Evolutionary conservation across 2,888 invertebrate species (phyloP), one percentile per base, ranked within the genome.

Genomic region (Stenolophus ochropezus): DNA sequence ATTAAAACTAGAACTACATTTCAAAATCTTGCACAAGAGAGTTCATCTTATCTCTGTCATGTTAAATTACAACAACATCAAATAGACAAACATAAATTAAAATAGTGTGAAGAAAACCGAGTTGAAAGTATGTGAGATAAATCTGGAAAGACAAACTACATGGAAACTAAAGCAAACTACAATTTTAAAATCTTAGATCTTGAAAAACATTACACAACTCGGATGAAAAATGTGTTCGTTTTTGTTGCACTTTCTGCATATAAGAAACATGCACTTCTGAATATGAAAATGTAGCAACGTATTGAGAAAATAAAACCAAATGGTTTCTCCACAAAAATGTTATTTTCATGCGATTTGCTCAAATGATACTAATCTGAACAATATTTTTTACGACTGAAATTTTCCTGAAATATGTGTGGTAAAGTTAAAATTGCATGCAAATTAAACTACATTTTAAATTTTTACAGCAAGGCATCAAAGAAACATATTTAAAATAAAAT

Each of bases 331-430:
- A 27, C 65, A 33, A 33, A 65, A 65, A 33, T 16, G 16, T 18
- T 33, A 65, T 69, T 61, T 33, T 69, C 65, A 33, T 69, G 11
- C 65, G 33, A 33, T 69, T 65, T 33, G 18, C 33, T 8, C 18
- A 69, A 69, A 69, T 69, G 33, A 69, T 69, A 69, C 65, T 69
- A 69, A 69, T 69, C 65, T 69, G 8, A 61, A 61, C 61, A 61
- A 61, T 56, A 25, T 27, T 61, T 61, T 61, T 33, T 69, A 69
- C 65, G 42, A 33, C 0, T 18, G 16, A 33, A 69, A 69, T 18
- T 69, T 69, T 69, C 2, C 18, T 14, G 33, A 33, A 33, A 69
- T 11, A 42, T 42, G 11, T 42, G 33, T 11, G 33, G 33, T 56
- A 56, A 69, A 25, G 21, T 14, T 21, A 14, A 61, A 61, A 61